Base-by-base conservation (phyloP, 2,113 vertebrate genomes). In the Amphilophus citrinellus region DNA sequence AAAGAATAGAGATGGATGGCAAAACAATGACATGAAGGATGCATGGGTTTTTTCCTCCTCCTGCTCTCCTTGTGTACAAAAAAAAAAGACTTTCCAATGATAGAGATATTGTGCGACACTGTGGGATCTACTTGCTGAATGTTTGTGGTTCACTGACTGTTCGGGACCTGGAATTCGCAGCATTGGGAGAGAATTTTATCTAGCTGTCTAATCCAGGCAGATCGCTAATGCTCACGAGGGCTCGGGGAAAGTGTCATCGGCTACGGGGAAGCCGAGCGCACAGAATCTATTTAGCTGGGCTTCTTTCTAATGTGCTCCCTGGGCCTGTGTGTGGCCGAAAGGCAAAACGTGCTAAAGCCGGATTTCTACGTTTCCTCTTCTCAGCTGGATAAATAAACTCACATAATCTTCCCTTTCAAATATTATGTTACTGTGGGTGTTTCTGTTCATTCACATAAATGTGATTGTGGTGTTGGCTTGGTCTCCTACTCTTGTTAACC, bases 201-300 rank as follows among this genome's bases (percentile, higher is more conserved):
- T 84, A 83, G 79, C 88, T 81, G 88, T 92, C 90, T 94, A 94
- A 94, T 94, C 92, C 91, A 68, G 87, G 83, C 85, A 10, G 86
- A 88, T 90, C 77, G 76, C 88, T 88, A 84, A 91, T 89, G 89
- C 91, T 92, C 90, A 92, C 81, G 42, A 82, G 80, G 82, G 89
- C 84, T 94, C 84, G 75, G 86, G 76, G 76, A 93, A 91, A 87
- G 85, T 88, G 90, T 91, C 88, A 87, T 88, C 63, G 79, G 87
- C 90, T 89, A 50, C 66, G 84, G 90, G 81, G 92, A 90, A 93
- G 82, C 92, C 87, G 79, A 93, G 91, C 90, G 88, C 85, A 94
- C 81, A 83, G 91, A 92, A 94, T 93, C 92, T 94, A 92, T 93
- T 95, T 92, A 93, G 89, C 85, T 71, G 77, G 85, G 76, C 76